Percentiles rank a stretch among this genome's conserved stretches.
These are phyloP conservation scores for Pseudopipra pipra DNA, from an alignment of 2,113 vertebrate genomes.

Conservation along the genomic window DNA sequence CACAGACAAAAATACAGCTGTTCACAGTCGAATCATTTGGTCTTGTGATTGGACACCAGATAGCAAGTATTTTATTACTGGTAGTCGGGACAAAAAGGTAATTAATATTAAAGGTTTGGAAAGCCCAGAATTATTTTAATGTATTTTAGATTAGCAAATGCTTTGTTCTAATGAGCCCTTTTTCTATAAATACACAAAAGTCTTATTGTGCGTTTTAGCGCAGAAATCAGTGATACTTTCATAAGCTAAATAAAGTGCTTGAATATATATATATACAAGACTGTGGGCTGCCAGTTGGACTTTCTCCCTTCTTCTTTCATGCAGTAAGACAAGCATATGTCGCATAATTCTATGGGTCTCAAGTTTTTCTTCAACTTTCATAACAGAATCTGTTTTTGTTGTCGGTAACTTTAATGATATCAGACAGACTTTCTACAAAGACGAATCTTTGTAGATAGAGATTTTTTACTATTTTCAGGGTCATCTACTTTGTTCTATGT, in stretches of 20 bases:
- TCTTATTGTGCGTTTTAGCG: background rate
- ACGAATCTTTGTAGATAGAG: background rate
- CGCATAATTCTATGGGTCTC: background rate
- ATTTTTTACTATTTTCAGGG: background rate
- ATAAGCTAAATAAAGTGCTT: background rate
- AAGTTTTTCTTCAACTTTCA: background rate
- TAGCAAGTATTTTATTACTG: conserved; percentile 91
- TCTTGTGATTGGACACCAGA: conserved; percentile 97
- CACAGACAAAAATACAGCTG: conserved; percentile 85
- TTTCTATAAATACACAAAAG: background rate
- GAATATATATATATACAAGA: background rate
- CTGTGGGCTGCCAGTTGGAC: background rate
- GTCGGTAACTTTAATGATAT: background rate
- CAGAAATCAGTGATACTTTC: background rate
- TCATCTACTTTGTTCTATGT: background rate
- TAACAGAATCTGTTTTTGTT: background rate
- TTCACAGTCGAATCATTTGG: conserved; percentile 96
- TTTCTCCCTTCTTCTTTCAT: background rate
- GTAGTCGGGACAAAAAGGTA: conserved; percentile 97
- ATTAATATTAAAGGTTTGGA: background rate
- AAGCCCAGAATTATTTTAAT: background rate
- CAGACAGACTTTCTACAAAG: background rate
- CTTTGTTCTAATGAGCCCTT: background rate
- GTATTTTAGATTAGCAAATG: background rate
- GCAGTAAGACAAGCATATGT: background rate